A percentile compares a stretch with the other conserved stretches of the same genome.
Evolutionary conservation across 2,888 invertebrate species (phyloP).

Genomic region (Mythimna impura): DNA sequence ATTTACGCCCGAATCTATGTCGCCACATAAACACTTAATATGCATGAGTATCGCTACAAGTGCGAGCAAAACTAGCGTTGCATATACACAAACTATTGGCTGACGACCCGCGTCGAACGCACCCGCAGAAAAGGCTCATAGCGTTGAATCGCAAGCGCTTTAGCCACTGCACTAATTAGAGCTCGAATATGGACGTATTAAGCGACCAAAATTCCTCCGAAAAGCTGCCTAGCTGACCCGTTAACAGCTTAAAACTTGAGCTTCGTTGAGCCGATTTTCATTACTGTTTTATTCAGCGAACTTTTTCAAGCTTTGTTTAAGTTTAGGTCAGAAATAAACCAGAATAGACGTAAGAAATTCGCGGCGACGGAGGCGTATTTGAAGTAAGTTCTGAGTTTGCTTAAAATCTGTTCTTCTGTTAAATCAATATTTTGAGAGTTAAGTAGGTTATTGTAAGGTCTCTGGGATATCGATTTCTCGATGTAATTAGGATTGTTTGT

Average conservation of each 20-base stretch:
- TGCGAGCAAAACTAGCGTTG: not conserved
- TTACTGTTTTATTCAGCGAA: conserved; percentile 39
- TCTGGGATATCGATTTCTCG: conserved; percentile 7
- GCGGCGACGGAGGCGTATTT: conserved; percentile 3
- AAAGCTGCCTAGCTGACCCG: conserved; percentile 34
- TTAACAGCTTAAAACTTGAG: conserved; percentile 51
- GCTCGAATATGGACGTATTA: conserved; percentile 34
- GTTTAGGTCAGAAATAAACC: conserved; percentile 23
- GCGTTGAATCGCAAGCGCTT: conserved; percentile 24
- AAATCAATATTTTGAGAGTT: conserved; percentile 23
- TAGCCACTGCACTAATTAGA: conserved; percentile 28
- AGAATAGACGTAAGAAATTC: conserved; percentile 18
- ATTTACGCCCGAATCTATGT: conserved; percentile 33
- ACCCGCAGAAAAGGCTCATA: conserved; percentile 34
- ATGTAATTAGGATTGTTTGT: conserved; percentile 17
- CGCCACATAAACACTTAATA: conserved; percentile 40
- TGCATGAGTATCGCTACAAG: conserved; percentile 30
- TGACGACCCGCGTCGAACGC: conserved; percentile 15
- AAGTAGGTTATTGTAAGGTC: conserved; percentile 9
- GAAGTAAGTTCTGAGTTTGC: conserved; percentile 29
- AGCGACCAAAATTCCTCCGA: conserved; percentile 40
- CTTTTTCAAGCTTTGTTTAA: conserved; percentile 35
- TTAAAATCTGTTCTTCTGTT: conserved; percentile 18
- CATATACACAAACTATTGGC: conserved; percentile 15
- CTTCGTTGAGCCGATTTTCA: conserved; percentile 49